These are phyloP conservation scores for Myotis daubentonii DNA, from an alignment of 2,797 vertebrate species.

Conservation along the genomic window DNA sequence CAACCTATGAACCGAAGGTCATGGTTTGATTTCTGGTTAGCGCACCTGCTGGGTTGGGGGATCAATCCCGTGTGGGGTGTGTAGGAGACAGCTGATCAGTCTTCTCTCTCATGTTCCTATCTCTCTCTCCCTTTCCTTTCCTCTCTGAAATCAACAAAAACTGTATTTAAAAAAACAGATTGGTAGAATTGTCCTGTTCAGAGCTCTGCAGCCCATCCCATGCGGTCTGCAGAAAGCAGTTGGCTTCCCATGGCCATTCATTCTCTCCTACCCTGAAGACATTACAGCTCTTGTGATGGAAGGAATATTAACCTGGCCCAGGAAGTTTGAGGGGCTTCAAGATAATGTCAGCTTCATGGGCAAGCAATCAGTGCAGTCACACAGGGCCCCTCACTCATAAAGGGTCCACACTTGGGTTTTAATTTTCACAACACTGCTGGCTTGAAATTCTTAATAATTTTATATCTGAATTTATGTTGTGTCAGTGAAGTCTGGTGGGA, in stretches of 20 bases:
- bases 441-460: conserved; percentile 18
- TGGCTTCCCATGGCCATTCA: neutral
- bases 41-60: too few species aligned
- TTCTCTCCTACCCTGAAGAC: neutral
- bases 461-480: neutral
- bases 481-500: neutral
- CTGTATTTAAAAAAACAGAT: too few species aligned
- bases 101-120: too few species aligned
- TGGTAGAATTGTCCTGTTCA: neutral
- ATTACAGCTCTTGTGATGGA: neutral
- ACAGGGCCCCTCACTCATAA: neutral
- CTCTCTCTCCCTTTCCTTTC: too few species aligned
- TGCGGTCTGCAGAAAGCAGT: neutral
- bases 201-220: neutral
- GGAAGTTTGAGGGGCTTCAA: neutral
- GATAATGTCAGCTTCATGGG: neutral
- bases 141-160: too few species aligned
- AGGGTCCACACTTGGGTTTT: neutral
- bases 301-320: neutral
- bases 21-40: too few species aligned
- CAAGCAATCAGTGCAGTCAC: too few species aligned
- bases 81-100: too few species aligned
- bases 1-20: too few species aligned
- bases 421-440: neutral
- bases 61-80: too few species aligned